Evolutionary conservation across 2,797 vertebrate genomes (phyloP).

Genomic region (Poecilia gillii): DNA sequence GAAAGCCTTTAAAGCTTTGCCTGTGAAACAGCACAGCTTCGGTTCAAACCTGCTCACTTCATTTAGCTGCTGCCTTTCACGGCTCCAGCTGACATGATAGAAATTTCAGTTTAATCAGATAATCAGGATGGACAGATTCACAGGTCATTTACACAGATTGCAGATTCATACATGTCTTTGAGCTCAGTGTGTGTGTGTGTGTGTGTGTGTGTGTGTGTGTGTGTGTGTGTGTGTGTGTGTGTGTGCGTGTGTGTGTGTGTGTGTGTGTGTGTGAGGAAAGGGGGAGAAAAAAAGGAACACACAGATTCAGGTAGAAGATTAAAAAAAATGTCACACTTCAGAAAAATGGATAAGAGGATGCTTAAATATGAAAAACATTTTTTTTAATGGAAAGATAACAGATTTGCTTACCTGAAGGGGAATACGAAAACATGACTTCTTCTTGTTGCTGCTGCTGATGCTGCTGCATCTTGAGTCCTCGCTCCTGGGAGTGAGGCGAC

Average conservation of each 20-base stretch:
- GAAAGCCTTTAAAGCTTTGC: background rate
- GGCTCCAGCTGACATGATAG: background rate
- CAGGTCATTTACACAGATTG: background rate
- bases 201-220: background rate
- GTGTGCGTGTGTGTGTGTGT: background rate
- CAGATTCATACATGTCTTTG: background rate
- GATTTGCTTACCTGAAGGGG: slow-evolving; percentile 77
- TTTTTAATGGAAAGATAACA: slow-evolving; percentile 15
- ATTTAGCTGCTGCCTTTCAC: slow-evolving; percentile 1
- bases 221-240: background rate
- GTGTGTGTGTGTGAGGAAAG: too few relatives aligned
- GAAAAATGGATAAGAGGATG: slow-evolving; percentile 9
- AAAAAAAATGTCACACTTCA: slow-evolving; percentile 29
- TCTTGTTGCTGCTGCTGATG: slow-evolving; percentile 80
- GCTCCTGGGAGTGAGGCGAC: slow-evolving; percentile 52
- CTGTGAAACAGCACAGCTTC: background rate
- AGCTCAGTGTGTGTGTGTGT: background rate
- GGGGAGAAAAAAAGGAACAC: background rate
- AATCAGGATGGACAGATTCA: background rate
- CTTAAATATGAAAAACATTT: slow-evolving; percentile 10
- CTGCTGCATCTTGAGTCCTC: slow-evolving; percentile 77
- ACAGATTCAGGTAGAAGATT: background rate
- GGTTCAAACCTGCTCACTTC: background rate
- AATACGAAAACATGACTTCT: slow-evolving; percentile 73
- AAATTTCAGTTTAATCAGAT: background rate